Evolutionary conservation across 2,888 invertebrate species (phyloP).

Genomic region (Panzeria rudis): DNA sequence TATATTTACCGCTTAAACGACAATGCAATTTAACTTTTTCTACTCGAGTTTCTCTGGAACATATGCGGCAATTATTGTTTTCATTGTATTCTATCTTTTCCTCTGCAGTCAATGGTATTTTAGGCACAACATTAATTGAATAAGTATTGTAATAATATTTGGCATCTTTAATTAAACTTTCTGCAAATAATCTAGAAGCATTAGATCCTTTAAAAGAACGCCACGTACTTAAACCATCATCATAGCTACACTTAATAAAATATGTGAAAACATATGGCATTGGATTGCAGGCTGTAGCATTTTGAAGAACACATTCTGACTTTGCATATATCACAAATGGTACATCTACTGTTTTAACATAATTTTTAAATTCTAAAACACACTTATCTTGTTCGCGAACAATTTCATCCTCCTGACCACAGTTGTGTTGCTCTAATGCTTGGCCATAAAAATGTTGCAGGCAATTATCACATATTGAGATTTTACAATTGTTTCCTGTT

Average conservation of each 20-base stretch:
- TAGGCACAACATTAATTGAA: neutral
- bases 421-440: neutral
- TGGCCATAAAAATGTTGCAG: conserved; percentile 3
- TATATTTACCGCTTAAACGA: conserved; percentile 44
- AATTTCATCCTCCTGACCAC: neutral
- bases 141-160: conserved; percentile 6
- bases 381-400: neutral
- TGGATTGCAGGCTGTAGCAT: neutral
- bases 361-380: conserved; percentile 17
- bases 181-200: neutral
- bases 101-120: neutral
- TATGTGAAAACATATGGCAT: neutral
- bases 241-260: conserved; percentile 40
- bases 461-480: neutral
- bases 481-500: neutral
- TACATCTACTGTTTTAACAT: conserved; percentile 12
- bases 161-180: conserved; percentile 15
- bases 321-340: conserved; percentile 33
- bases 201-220: conserved; percentile 2
- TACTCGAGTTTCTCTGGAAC: conserved; percentile 1
- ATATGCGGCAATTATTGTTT: conserved; percentile 13
- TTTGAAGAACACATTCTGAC: neutral
- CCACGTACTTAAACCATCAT: neutral
- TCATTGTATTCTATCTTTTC: neutral
- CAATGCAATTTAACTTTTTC: conserved; percentile 41